phyloP scores from a whole-genome alignment of 2,113 vertebrate species.

The Phainopepla nitens region DNA sequence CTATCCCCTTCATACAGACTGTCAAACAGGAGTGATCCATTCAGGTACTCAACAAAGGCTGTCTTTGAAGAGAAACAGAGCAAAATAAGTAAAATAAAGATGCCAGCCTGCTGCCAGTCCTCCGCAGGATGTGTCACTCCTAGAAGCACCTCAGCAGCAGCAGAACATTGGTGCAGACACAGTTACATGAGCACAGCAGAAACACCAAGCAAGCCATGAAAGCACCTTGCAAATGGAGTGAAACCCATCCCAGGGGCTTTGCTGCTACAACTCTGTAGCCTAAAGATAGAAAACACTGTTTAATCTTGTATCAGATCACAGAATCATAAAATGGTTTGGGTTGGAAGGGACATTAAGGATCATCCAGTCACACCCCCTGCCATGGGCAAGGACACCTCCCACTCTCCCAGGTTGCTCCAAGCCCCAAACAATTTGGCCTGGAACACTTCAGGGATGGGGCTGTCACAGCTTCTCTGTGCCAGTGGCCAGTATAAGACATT shows the following conservation, averaged over 20 bases:
- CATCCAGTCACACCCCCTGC: background rate
- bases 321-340: background rate
- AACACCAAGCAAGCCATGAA: background rate
- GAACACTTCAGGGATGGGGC: background rate
- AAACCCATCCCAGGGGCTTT: background rate
- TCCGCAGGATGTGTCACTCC: background rate
- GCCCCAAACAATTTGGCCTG: accelerated
- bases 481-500: background rate
- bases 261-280: background rate
- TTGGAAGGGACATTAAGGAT: background rate
- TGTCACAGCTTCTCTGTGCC: background rate
- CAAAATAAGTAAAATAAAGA: background rate
- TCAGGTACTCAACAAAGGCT: slow-evolving; percentile 86
- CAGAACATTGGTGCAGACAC: background rate
- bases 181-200: background rate
- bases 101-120: background rate
- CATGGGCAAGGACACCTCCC: background rate
- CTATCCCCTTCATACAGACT: slow-evolving; percentile 79
- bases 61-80: slow-evolving; percentile 69
- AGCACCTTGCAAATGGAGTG: background rate
- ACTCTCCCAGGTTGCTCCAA: background rate
- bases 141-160: background rate
- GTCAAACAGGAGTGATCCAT: slow-evolving; percentile 80
- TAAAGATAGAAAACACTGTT: background rate
- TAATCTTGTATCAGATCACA: background rate